Conservation (phyloP, 2,113 vertebrate genomes). For the Bubo bubo region DNA sequence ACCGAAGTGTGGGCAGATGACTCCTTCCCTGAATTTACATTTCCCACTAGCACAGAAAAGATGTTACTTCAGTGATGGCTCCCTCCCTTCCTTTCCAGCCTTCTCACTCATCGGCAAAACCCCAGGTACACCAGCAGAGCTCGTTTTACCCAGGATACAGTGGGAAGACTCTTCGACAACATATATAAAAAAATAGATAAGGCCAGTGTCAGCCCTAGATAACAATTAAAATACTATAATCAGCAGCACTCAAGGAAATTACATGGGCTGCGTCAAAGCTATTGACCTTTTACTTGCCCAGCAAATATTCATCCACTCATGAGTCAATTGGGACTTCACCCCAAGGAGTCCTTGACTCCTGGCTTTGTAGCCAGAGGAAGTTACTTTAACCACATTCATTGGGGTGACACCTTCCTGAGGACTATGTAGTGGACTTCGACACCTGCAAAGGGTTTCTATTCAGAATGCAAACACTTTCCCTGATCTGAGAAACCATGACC, state of each 20-base stretch:
- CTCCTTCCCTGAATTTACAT: neutral
- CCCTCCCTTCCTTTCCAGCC: neutral
- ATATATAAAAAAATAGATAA: neutral
- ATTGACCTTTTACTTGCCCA: neutral
- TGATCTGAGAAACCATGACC: neutral
- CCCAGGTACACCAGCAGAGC: neutral
- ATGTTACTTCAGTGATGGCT: neutral
- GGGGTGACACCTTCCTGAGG: neutral
- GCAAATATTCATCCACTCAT: neutral
- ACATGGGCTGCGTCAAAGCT: neutral
- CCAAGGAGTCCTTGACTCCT: neutral
- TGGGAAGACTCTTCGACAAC: neutral
- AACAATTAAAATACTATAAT: neutral
- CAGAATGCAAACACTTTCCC: neutral
- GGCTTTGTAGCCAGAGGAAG: neutral
- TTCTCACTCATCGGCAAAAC: neutral
- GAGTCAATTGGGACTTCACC: neutral
- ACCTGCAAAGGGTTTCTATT: neutral
- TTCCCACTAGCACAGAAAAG: neutral
- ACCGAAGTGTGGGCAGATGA: accelerated
- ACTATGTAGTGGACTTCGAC: neutral
- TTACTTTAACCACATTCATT: neutral
- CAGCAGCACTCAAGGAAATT: neutral
- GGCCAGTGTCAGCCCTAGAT: neutral
- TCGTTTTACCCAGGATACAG: neutral